Evolutionary conservation across 2,888 invertebrate species (phyloP), one percentile per base, ranked within the genome.

Genomic region (Rhopalosiphum nymphaeae): DNA sequence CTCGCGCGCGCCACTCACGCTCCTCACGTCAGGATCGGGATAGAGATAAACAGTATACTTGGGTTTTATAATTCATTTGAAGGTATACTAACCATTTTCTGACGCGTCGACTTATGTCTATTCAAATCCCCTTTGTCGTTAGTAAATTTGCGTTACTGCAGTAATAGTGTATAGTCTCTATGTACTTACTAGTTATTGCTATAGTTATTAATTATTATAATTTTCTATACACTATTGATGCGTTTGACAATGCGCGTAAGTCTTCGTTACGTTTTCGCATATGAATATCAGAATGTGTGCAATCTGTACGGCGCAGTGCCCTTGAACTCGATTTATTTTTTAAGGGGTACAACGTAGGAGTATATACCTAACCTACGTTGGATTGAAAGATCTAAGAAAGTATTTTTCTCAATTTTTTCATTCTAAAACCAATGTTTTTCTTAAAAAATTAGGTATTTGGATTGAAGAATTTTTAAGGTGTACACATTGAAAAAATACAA

Each of bases 1-100:
- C 89, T 56, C 56, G 89, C 89, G 88, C 78, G 84, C 89, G 93
- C 93, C 90, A 57, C 90, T 93, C 89, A 90, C 89, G 93, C 57
- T 91, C 84, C 56, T 90, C 90, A 61, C 85, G 56, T 56, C 91
- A 91, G 92, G 87, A 87, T 29, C 36, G 53, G 87, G 36, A 61
- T 57, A 92, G 46, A 92, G 57, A 92, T 87, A 87, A 87, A 85
- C 61, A 46, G 61, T n/a, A 61, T 78, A 78, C 78, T 78, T 90
- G 42, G 29, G 26, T 78, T 42, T n/a, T 57, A 91, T 84, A 49
- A 89, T 57, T 42, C 29, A 29, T 4, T 53, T n/a, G 16, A 61
- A 1, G 44, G 11, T 0, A 44, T 44, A 57, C 13, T 87, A 67
- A 92, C 87, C 87, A 67, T 91, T 91, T 91, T 91, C 42, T 10